Evolutionary conservation across 2,113 vertebrate species (phyloP), one percentile per base, ranked within the genome.

Genomic region (Trinectes maculatus): DNA sequence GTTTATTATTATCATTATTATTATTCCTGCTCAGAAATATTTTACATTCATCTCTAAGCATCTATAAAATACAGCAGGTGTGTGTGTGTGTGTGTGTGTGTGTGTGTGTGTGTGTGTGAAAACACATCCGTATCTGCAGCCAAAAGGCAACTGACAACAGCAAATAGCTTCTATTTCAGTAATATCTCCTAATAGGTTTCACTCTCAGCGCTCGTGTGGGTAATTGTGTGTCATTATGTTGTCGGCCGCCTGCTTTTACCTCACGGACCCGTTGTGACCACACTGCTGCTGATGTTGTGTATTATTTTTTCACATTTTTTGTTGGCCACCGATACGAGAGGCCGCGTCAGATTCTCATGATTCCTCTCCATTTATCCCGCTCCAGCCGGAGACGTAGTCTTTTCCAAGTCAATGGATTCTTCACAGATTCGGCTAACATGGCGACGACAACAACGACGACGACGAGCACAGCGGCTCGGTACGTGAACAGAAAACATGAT

Each of bases 81-180:
- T 21, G 51, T 28, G 18, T 21, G 15, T 4, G 49, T 61, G 26
- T 21, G 57, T 42, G 42, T n/a, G n/a, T n/a, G n/a, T n/a, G n/a
- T n/a, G 43, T 55, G 28, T 21, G 51, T 28, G 18, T 21, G 15
- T 4, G 49, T 61, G 26, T 21, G 57, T 42, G 42, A 28, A 34
- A 62, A 56, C 13, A 57, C 16, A 13, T n/a, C 31, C 18, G 18
- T 46, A 12, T 64, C 37, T 62, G 43, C 54, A 48, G 12, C 21
- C 36, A 24, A 29, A 48, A 21, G 12, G 13, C 6, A 0, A 26
- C 60, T n/a, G 31, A 71, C 57, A 8, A 44, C 37, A 1, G 59
- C 60, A 83, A 80, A 86, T 77, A n/a, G 74, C 66, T 55, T 62
- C 56, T 24, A 64, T 80, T 88, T 79, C 53, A 63, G 53, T 86